A percentile compares a stretch with the other conserved stretches of the same genome.
Evolutionary conservation across 2,797 vertebrate genomes (phyloP).

Genomic region (Australoheros facetus): DNA sequence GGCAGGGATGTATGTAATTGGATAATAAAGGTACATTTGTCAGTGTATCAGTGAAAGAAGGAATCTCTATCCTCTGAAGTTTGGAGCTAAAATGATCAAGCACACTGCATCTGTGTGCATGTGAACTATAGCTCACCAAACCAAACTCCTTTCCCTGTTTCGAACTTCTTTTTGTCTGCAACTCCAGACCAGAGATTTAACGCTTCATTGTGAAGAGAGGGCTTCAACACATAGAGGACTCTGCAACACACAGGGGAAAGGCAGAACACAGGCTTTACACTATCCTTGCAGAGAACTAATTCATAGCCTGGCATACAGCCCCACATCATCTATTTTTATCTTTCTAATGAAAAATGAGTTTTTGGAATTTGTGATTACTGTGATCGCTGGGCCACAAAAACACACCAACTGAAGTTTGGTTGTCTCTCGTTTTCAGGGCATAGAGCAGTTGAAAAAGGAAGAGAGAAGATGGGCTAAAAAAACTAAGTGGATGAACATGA

Average conservation of each 20-base stretch:
- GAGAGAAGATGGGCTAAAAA: conserved; percentile 99
- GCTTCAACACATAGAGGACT: not conserved
- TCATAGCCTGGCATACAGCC: not conserved
- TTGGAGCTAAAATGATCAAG: conserved; percentile 13
- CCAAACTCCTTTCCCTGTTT: conserved; percentile 33
- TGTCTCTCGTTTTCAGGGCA: conserved; percentile 96
- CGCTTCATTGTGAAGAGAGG: not conserved
- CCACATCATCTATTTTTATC: not conserved
- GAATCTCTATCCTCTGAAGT: conserved; percentile 25
- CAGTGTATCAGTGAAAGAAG: conserved; percentile 41
- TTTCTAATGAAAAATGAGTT: not conserved
- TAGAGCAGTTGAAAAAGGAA: conserved; percentile 99
- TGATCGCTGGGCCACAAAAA: conserved; percentile 22
- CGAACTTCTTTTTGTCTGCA: conserved; percentile 75
- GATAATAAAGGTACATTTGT: not conserved
- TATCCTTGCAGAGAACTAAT: not conserved
- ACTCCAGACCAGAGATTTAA: conserved; percentile 36
- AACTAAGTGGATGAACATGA: conserved; percentile 99
- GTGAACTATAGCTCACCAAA: conserved; percentile 15
- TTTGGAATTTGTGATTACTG: conserved; percentile 39
- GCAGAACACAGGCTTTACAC: not conserved
- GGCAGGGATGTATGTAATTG: not conserved
- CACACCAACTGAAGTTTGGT: conserved; percentile 81
- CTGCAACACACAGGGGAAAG: not conserved
- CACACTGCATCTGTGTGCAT: not conserved